A percentile compares a stretch with the other conserved stretches of the same genome.
Evolutionary conservation across 1,140 invertebrate species (phyloP).

Genomic region (Notospermus geniculatus): DNA sequence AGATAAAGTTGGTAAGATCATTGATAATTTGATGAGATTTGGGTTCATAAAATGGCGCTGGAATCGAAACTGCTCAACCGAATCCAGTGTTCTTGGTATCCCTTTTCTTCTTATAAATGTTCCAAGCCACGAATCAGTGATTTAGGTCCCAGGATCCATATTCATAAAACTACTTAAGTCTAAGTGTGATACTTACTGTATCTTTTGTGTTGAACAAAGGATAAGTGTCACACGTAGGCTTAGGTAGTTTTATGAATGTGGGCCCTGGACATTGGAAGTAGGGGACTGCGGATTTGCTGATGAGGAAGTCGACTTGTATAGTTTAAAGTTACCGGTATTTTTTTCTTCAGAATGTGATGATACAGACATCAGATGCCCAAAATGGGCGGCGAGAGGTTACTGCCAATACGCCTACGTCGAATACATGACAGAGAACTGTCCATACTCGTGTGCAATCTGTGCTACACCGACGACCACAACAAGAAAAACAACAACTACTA

Average conservation of each 20-base stretch:
- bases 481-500: not conserved
- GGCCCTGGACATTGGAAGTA: not conserved
- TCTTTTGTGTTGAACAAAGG: no score
- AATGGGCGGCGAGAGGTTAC: not conserved
- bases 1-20: not conserved
- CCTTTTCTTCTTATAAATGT: not conserved
- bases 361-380: not conserved
- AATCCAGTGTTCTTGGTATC: not conserved
- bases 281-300: not conserved
- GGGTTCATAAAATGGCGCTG: no score
- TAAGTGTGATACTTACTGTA: no score
- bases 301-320: no score
- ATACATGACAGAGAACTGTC: slow-evolving; percentile 9
- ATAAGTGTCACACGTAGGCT: no score
- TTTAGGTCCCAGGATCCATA: not conserved
- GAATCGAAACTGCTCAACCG: not conserved
- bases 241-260: no score
- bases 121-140: not conserved
- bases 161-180: no score
- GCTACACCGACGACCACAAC: not conserved
- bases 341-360: slow-evolving; percentile 1
- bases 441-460: slow-evolving; percentile 5
- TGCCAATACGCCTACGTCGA: not conserved
- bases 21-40: no score
- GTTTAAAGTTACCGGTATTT: not conserved